A percentile compares a stretch with the other conserved stretches of the same genome.
These are phyloP conservation scores for Emmelina monodactyla DNA, from an alignment of 2,888 invertebrate genomes.

Conservation along the genomic window DNA sequence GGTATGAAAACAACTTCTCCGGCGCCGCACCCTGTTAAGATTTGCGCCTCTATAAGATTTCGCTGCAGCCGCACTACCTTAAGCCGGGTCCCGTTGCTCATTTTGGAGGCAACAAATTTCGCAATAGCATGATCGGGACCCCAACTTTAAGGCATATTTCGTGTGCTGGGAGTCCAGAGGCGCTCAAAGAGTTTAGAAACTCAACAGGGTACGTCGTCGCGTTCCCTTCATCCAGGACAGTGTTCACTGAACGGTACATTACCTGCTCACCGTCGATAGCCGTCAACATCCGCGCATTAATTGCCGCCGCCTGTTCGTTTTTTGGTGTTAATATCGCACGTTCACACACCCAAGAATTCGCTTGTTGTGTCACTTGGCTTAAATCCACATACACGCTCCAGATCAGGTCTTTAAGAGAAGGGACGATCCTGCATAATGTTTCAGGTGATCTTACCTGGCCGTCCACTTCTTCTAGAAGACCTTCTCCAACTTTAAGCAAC, in stretches of 20 bases:
- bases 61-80: no score
- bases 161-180: slow-evolving; percentile 16
- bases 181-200: slow-evolving; percentile 17
- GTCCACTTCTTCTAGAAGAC: no score
- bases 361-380: no score
- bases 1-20: no score
- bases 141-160: background rate
- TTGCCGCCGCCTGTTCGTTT: slow-evolving; percentile 14
- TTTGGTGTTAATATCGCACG: slow-evolving; percentile 15
- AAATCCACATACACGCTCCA: no score
- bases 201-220: slow-evolving; percentile 17
- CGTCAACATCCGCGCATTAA: slow-evolving; percentile 7
- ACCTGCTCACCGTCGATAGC: background rate
- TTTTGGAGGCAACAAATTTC: slow-evolving; percentile 11
- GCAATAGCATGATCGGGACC: slow-evolving; percentile 4
- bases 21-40: no score
- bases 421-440: no score
- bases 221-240: slow-evolving; percentile 11
- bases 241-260: background rate
- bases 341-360: slow-evolving; percentile 17
- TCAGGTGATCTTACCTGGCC: no score
- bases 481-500: no score
- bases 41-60: no score
- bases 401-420: no score
- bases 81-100: background rate